Conservation (phyloP, 2,113 vertebrate species). For the Pachyramphus minor region DNA sequence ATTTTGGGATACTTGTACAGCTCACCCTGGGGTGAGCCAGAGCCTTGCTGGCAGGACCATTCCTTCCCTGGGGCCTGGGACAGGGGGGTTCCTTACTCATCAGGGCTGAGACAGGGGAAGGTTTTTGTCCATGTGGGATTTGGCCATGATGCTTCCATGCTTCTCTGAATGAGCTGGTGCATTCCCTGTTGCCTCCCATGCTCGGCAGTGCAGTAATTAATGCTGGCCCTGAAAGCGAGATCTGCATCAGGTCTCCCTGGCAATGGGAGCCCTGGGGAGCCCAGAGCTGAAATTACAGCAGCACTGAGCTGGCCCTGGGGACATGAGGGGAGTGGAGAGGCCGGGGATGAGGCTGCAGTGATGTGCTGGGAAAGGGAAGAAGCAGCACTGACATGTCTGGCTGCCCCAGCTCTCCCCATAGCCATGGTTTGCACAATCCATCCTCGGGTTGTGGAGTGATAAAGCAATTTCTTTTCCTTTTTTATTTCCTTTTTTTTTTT, state of each 20-base stretch:
- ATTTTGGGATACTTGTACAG: neutral
- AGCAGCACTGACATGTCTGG: neutral
- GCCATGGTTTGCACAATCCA: neutral
- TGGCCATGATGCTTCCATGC: neutral
- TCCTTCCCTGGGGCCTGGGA: neutral
- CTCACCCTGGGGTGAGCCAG: neutral
- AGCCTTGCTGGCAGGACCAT: neutral
- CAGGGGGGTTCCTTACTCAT: neutral
- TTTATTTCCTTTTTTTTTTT: neutral
- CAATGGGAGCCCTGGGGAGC: neutral
- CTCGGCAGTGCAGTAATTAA: neutral
- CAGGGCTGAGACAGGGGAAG: neutral
- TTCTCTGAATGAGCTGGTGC: neutral
- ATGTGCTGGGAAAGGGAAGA: neutral
- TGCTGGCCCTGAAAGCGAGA: neutral
- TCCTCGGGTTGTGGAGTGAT: neutral
- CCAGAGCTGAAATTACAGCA: neutral
- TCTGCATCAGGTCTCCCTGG: neutral
- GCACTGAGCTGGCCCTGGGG: neutral
- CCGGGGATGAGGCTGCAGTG: neutral
- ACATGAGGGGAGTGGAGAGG: rapidly evolving
- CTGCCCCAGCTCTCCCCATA: neutral
- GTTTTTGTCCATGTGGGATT: neutral
- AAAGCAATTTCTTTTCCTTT: neutral
- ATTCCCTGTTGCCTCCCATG: neutral